Evolutionary conservation across 1,140 invertebrate species (phyloP), one percentile per base, ranked within the genome.

Genomic region (Pristionchus pacificus): DNA sequence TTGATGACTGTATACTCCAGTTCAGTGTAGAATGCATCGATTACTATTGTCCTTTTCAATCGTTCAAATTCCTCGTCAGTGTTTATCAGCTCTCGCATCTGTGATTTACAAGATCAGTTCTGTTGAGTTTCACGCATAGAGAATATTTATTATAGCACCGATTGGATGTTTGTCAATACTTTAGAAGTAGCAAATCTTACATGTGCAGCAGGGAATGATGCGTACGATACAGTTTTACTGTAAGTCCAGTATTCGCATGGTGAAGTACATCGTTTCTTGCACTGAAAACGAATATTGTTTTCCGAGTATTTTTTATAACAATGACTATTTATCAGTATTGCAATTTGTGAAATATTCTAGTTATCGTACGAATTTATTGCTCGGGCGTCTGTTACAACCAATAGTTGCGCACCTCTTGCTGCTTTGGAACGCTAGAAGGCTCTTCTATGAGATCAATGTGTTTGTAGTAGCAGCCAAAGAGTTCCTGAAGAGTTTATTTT

Each of bases 1-100:
- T 77, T 78, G 69, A 80, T 80, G 19, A 77, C 64, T 19, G 79
- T 80, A 61, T 79, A 77, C 28, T 80, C 79, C 24, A 80, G 63
- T 57, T 60, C 65, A 28, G 75, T 74, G 65, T 80, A 80, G 58
- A 63, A 78, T 3, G 80, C 75, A 38, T 78, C 77, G 30, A 78
- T 58, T 27, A 78, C 71, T 24, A 76, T 76, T 15, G 75, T 76
- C 31, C 74, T 59, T 33, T 76, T 14, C 49, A 78, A 57, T 25
- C 69, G 64, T 49, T 79, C 77, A 77, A 72, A 78, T 76, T 77
- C 60, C 19, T 30, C 14, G 24, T 72, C 31, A n/a, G n/a, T n/a
- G n/a, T n/a, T n/a, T n/a, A n/a, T n/a, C n/a, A n/a, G n/a, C n/a
- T n/a, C n/a, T n/a, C n/a, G n/a, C n/a, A n/a, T n/a, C n/a, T n/a